These are phyloP conservation scores for Valencia hispanica DNA, from an alignment of 2,797 vertebrate species.

Conservation along the genomic window DNA sequence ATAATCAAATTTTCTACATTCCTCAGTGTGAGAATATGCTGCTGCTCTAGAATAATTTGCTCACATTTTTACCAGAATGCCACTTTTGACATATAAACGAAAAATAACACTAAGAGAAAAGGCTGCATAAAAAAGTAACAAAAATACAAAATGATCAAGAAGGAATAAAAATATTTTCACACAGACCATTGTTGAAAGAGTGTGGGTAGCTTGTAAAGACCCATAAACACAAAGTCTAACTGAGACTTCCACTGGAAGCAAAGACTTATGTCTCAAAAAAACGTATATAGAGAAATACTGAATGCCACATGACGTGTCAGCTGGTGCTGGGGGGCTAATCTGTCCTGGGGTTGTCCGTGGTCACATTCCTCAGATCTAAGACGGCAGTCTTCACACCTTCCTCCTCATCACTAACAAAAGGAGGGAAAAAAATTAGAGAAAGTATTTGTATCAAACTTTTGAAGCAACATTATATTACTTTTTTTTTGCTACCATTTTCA, in stretches of 20 bases:
- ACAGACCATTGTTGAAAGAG: not conserved
- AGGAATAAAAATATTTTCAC: slow-evolving; percentile 1
- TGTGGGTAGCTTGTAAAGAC: slow-evolving; percentile 10
- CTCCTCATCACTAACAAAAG: slow-evolving; percentile 35
- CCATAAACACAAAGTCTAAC: slow-evolving; percentile 19
- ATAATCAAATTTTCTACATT: not conserved
- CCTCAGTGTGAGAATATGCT: not conserved
- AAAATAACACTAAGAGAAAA: not conserved
- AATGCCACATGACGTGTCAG: not conserved
- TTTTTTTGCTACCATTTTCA: not conserved
- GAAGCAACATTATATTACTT: not conserved
- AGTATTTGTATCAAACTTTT: not conserved
- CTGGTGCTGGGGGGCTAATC: slow-evolving; percentile 9
- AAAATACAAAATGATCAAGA: not conserved
- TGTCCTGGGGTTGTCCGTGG: not conserved
- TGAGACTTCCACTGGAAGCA: slow-evolving; percentile 36
- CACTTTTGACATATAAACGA: not conserved
- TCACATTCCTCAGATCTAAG: slow-evolving; percentile 11
- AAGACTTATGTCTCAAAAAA: slow-evolving; percentile 13
- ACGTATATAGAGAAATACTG: slow-evolving; percentile 1
- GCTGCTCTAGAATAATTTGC: not conserved
- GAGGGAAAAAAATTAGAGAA: not conserved
- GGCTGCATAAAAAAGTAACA: slow-evolving; percentile 1
- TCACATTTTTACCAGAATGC: not conserved
- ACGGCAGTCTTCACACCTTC: slow-evolving; percentile 15